Base-by-base conservation (phyloP, 2,113 vertebrate species). In the Furnarius figulus region DNA sequence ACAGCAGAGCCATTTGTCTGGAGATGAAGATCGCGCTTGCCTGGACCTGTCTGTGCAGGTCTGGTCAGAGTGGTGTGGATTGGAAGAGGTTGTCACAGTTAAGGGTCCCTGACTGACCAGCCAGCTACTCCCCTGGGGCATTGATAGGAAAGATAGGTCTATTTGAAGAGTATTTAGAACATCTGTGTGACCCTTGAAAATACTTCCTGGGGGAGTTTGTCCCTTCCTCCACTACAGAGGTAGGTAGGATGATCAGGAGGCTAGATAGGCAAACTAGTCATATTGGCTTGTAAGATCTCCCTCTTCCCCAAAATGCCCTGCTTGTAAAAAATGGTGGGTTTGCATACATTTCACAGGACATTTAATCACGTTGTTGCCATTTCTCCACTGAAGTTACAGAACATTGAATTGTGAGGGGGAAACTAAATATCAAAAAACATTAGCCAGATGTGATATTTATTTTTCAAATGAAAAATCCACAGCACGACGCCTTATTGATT, bases 151-250 rank as follows among this genome's bases (percentile, higher is more conserved):
- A 90, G 95, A 84, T 21, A 96, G 63, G 55, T 33, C 63, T 88
- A 28, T 93, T 83, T 95, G 88, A 94, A 90, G 76, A 84, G 92
- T 30, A 85, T 58, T 97, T 96, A 97, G 96, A 97, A 63, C 68
- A 84, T 67, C 75, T 71, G 30, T 95, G 95, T 50, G 93, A 97
- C 39, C 39, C 61, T 47, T 0, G 7, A 88, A 89, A 94, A 84
- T 77, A 83, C 56, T 83, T 88, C 79, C 90, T 62, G 27, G 55
- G 76, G 46, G 71, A 62, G 25, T 67, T 84, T 85, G 67, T 92
- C n/a, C 30, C 12, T 71, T 79, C 25, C 22, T 70, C 2, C 2
- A 27, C 40, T 83, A 5, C 3, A 61, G 59, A 80, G 15, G 40
- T 53, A 85, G 46, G 46, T 70, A 53, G 14, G 33, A 21, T 14